Percentiles rank a stretch among this genome's conserved stretches.
Conservation (phyloP, 1,140 invertebrate species). For the Saccostrea echinata region DNA sequence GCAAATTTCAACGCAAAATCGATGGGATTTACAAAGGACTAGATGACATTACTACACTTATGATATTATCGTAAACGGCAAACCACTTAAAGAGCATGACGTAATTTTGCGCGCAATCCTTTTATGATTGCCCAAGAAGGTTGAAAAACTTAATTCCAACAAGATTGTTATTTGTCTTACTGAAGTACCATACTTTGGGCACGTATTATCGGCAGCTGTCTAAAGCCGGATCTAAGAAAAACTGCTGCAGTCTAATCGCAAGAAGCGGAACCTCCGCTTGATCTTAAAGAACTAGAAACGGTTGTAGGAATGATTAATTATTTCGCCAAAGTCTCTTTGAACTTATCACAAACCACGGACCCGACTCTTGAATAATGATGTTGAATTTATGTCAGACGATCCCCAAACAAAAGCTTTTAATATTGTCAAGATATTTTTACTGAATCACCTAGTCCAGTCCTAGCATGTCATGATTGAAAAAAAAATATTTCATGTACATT, state of each 20-base stretch:
- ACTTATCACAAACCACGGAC: not conserved
- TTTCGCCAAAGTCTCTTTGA: no score
- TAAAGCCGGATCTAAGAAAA: constrained; percentile 75
- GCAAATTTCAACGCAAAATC: no score
- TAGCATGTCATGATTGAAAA: constrained; percentile 28
- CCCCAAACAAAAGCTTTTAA: constrained; percentile 8
- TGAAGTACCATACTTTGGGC: constrained; percentile 76
- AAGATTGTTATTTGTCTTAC: no score
- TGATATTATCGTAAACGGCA: no score
- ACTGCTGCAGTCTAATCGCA: constrained; percentile 51
- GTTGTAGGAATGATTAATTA: no score
- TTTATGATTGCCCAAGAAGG: no score
- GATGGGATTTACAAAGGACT: no score
- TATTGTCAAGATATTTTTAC: constrained; percentile 16
- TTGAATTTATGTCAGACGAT: not conserved
- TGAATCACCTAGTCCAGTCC: not conserved
- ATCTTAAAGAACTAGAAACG: not conserved
- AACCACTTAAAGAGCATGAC: no score
- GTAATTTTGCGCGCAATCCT: no score
- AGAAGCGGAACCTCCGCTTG: constrained; percentile 36
- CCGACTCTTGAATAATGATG: not conserved
- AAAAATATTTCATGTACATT: constrained; percentile 43
- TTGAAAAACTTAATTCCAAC: no score
- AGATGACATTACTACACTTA: no score
- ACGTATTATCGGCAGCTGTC: constrained; percentile 71